phyloP scores from a whole-genome alignment of 1,140 invertebrate genomes.

The Drosophila suzukii region DNA sequence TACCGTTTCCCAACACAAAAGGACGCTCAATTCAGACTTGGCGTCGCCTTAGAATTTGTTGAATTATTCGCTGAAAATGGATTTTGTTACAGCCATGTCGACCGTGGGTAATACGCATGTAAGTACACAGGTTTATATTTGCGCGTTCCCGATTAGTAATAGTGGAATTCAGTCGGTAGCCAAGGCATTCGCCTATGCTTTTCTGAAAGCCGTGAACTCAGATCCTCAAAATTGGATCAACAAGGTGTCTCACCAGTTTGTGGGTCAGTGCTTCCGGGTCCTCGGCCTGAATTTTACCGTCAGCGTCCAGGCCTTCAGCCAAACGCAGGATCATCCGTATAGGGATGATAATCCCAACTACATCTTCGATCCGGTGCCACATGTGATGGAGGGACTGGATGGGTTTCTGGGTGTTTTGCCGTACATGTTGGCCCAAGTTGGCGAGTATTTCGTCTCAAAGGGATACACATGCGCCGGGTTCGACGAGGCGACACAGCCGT shows the following conservation, averaged over 20 bases:
- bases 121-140: background rate
- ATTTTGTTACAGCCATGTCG: slow-evolving; percentile 46
- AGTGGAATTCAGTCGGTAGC: slow-evolving; percentile 12
- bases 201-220: slow-evolving; percentile 25
- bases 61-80: slow-evolving; percentile 20
- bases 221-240: slow-evolving; percentile 45
- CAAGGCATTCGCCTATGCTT: slow-evolving; percentile 20
- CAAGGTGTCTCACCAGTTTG: slow-evolving; percentile 49
- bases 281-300: slow-evolving; percentile 53
- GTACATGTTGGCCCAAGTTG: slow-evolving; percentile 3
- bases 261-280: slow-evolving; percentile 52
- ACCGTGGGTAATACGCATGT: slow-evolving; percentile 35
- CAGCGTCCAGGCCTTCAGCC: slow-evolving; percentile 23
- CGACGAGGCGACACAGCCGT: slow-evolving; percentile 35
- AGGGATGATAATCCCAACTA: slow-evolving; percentile 47
- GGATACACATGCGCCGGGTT: background rate
- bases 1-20: slow-evolving; percentile 1
- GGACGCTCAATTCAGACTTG: background rate
- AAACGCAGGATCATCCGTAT: slow-evolving; percentile 41
- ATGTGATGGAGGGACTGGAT: slow-evolving; percentile 35
- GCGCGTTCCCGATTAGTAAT: background rate
- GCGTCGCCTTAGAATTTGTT: background rate
- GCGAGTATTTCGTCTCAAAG: background rate
- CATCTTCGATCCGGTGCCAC: slow-evolving; percentile 29
- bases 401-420: slow-evolving; percentile 39